These are phyloP conservation scores for Ceuthmochares aereus DNA, from an alignment of 2,113 vertebrate genomes.

Conservation along the genomic window DNA sequence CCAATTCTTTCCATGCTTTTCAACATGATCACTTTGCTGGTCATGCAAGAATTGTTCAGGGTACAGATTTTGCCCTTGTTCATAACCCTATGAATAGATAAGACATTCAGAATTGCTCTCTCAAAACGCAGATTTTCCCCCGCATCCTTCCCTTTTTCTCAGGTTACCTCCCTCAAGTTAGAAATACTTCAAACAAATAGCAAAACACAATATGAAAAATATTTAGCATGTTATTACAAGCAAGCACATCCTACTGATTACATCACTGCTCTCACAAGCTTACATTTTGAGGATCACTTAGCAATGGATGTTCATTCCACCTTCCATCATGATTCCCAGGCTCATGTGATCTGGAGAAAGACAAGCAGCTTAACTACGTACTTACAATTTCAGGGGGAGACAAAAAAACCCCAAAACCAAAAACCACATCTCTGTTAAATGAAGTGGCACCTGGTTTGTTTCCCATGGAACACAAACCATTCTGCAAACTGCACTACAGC, in stretches of 20 bases:
- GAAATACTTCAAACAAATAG: neutral
- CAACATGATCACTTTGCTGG: conserved; percentile 61
- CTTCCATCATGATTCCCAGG: conserved; percentile 72
- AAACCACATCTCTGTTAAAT: neutral
- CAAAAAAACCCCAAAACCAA: neutral
- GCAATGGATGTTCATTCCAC: conserved; percentile 77
- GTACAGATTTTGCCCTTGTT: conserved; percentile 66
- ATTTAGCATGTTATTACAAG: neutral
- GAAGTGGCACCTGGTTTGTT: neutral
- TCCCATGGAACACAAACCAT: neutral
- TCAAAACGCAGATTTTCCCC: neutral
- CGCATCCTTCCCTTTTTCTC: neutral
- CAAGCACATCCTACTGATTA: neutral
- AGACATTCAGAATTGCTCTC: neutral
- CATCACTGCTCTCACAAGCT: neutral
- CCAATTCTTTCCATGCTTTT: conserved; percentile 77
- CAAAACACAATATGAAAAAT: neutral
- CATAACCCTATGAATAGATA: conserved; percentile 67
- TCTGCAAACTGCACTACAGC: neutral
- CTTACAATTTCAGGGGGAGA: neutral
- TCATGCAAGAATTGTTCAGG: conserved; percentile 72
- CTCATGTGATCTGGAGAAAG: conserved; percentile 75
- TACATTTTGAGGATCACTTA: conserved; percentile 76
- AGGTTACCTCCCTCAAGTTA: neutral
- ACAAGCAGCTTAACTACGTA: neutral